Percentiles rank a stretch among this genome's conserved stretches.
Conservation (phyloP, 2,113 vertebrate species). For the Saguinus imperator region DNA sequence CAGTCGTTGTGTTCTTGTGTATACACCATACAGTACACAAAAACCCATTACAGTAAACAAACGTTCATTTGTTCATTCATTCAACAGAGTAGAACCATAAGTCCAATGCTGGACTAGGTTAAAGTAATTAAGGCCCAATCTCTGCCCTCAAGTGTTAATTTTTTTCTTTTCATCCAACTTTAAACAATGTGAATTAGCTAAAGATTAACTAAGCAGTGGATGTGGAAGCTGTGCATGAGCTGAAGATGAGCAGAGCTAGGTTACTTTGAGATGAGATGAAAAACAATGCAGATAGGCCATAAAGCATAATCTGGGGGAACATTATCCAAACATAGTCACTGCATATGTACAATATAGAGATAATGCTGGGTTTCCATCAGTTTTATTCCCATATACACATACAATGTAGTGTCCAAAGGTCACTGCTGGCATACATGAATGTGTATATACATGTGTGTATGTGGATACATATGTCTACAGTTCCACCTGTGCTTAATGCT, state of each 20-base stretch:
- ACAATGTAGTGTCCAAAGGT: background rate
- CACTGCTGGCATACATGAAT: background rate
- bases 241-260: background rate
- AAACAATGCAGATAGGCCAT: background rate
- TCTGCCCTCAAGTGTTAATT: background rate
- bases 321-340: background rate
- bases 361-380: background rate
- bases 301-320: background rate
- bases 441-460: accelerated
- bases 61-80: background rate
- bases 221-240: background rate
- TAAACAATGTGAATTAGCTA: background rate
- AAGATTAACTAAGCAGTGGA: background rate
- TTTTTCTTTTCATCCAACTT: background rate
- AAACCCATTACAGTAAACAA: background rate
- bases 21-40: background rate
- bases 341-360: background rate
- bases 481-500: background rate
- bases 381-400: background rate
- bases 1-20: background rate
- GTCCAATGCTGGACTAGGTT: background rate
- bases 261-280: background rate
- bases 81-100: background rate
- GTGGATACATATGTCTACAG: background rate
- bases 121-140: conserved; percentile 19